A percentile compares a stretch with the other conserved stretches of the same genome.
Conservation (phyloP, 2,113 vertebrate genomes). For the Lasiurus cinereus region DNA sequence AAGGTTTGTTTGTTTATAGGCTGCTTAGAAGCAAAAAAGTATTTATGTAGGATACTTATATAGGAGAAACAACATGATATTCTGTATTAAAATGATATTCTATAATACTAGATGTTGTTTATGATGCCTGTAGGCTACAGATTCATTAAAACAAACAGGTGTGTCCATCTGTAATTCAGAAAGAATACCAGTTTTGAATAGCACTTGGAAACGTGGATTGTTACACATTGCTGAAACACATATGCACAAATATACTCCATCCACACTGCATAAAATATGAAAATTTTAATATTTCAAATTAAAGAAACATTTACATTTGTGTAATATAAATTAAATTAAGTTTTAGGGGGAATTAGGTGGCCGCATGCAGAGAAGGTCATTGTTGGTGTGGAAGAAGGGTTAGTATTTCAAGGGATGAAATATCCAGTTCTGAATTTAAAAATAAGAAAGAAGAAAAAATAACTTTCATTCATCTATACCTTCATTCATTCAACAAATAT, state of each 20-base stretch:
- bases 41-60: not conserved
- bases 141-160: not conserved
- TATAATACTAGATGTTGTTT: not conserved
- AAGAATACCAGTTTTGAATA: not conserved
- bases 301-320: not conserved
- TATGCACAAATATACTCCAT: not conserved
- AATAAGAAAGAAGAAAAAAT: not conserved
- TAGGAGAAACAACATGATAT: not conserved
- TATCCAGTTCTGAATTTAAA: not conserved
- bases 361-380: not conserved
- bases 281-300: not conserved
- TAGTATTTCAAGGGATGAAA: not conserved
- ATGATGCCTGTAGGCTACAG: not conserved
- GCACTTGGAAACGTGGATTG: not conserved
- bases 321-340: not conserved
- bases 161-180: not conserved
- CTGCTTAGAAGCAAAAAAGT: not conserved
- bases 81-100: not conserved
- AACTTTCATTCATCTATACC: not conserved
- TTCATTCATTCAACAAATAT: slow-evolving; percentile 13
- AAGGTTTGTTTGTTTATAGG: not conserved
- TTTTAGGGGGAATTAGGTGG: not conserved
- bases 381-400: too few species aligned
- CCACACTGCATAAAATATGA: not conserved
- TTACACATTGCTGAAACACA: not conserved